These are phyloP conservation scores for Escarpia spicata DNA, from an alignment of 2,888 invertebrate species.

Conservation along the genomic window DNA sequence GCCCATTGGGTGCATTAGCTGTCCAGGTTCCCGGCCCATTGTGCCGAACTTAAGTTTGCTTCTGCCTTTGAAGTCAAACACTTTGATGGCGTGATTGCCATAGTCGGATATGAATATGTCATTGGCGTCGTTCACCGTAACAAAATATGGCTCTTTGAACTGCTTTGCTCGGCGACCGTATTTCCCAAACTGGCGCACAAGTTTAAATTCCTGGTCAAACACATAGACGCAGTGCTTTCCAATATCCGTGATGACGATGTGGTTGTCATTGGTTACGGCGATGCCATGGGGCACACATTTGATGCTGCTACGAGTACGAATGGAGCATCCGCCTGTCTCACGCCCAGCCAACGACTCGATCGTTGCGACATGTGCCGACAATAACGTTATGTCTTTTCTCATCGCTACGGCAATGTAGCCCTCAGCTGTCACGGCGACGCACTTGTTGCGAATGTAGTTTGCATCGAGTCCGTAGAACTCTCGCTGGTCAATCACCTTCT, in stretches of 20 bases:
- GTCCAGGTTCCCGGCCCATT: conserved; percentile 68
- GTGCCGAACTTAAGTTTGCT: conserved; percentile 68
- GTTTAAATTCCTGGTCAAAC: conserved; percentile 67
- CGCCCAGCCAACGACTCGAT: conserved; percentile 33
- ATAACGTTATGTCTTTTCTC: conserved; percentile 67
- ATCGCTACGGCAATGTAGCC: conserved; percentile 68
- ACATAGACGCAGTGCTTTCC: conserved; percentile 67
- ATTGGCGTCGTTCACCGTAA: conserved; percentile 66
- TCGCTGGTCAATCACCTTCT: conserved; percentile 53
- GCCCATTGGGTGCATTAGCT: conserved; percentile 70
- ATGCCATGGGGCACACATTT: conserved; percentile 67
- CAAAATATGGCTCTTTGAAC: conserved; percentile 69
- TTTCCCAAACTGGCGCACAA: conserved; percentile 65
- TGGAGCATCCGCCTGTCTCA: conserved; percentile 21
- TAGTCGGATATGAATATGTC: conserved; percentile 68
- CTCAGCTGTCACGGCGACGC: conserved; percentile 65
- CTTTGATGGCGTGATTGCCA: conserved; percentile 68
- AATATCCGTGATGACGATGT: conserved; percentile 69
- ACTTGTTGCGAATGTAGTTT: conserved; percentile 53
- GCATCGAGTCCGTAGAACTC: conserved; percentile 26
- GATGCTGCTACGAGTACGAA: conserved; percentile 26
- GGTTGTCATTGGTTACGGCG: conserved; percentile 65
- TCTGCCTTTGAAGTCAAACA: conserved; percentile 67
- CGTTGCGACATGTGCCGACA: conserved; percentile 26
- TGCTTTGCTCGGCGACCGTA: conserved; percentile 65